These are phyloP conservation scores for Bombylius discolor DNA, from an alignment of 2,888 invertebrate genomes.

Conservation along the genomic window DNA sequence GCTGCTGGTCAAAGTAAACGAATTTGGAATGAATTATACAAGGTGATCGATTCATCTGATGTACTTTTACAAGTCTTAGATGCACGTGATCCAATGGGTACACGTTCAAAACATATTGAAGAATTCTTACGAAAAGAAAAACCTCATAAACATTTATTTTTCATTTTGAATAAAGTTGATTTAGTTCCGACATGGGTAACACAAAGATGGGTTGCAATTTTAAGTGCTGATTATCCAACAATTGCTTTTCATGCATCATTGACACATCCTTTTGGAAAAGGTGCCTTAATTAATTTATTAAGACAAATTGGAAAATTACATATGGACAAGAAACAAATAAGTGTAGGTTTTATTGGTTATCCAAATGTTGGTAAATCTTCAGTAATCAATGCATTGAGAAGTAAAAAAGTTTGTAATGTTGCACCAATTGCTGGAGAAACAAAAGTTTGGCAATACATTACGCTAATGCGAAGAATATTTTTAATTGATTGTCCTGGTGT, in stretches of 20 bases:
- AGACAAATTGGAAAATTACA: slow-evolving; percentile 93
- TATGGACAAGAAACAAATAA: slow-evolving; percentile 94
- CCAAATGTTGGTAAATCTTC: slow-evolving; percentile 99
- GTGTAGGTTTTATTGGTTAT: slow-evolving; percentile 97
- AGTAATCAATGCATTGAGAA: slow-evolving; percentile 88
- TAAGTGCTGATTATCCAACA: slow-evolving; percentile 92
- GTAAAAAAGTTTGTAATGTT: slow-evolving; percentile 96
- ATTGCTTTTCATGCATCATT: slow-evolving; percentile 98
- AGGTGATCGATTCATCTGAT: slow-evolving; percentile 98
- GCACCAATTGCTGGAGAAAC: slow-evolving; percentile 98
- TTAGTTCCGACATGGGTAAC: slow-evolving; percentile 97
- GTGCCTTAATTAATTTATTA: slow-evolving; percentile 87
- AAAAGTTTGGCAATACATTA: slow-evolving; percentile 99
- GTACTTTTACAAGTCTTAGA: slow-evolving; percentile 92
- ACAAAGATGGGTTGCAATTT: slow-evolving; percentile 89
- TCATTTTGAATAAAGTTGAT: slow-evolving; percentile 93
- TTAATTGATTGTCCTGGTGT: slow-evolving; percentile 98
- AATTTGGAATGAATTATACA: slow-evolving; percentile 98
- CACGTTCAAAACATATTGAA: slow-evolving; percentile 83
- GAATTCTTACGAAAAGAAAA: slow-evolving; percentile 89
- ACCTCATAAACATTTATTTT: slow-evolving; percentile 92
- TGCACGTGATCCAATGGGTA: slow-evolving; percentile 94
- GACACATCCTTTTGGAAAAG: slow-evolving; percentile 96
- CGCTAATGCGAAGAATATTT: slow-evolving; percentile 91
- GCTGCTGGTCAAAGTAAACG: slow-evolving; percentile 90